Conservation (phyloP, 2,113 vertebrate species). For the Hippotragus niger region DNA sequence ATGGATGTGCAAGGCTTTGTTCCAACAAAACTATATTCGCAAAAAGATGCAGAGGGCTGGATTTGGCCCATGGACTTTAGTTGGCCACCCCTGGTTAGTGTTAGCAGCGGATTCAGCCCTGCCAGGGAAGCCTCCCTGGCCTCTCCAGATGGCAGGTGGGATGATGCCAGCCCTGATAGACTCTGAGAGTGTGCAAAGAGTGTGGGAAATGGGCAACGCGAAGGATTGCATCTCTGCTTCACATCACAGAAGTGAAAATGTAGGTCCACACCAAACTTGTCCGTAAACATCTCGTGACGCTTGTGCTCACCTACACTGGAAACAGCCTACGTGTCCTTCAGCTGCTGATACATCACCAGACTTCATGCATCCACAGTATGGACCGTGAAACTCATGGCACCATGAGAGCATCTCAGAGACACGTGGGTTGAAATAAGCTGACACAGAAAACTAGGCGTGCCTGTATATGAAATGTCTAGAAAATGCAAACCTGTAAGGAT, state of each 20-base stretch:
- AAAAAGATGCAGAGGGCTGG: neutral
- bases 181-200: neutral
- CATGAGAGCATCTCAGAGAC: rapidly evolving
- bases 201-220: rapidly evolving
- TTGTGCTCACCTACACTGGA: rapidly evolving
- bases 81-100: neutral
- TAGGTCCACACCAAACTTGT: neutral
- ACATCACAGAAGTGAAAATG: rapidly evolving
- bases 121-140: neutral
- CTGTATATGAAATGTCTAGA: rapidly evolving
- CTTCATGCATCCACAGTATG: rapidly evolving
- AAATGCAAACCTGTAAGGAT: neutral
- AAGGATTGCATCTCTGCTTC: neutral
- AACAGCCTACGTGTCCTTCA: rapidly evolving
- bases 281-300: rapidly evolving
- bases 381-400: rapidly evolving
- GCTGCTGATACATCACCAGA: rapidly evolving
- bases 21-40: neutral
- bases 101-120: rapidly evolving
- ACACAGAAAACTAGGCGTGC: rapidly evolving
- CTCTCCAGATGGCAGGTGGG: neutral
- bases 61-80: neutral
- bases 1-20: rapidly evolving
- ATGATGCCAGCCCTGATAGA: neutral
- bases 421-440: rapidly evolving